Base-by-base conservation (phyloP, 2,797 vertebrate genomes). In the Serranus cabrilla region DNA sequence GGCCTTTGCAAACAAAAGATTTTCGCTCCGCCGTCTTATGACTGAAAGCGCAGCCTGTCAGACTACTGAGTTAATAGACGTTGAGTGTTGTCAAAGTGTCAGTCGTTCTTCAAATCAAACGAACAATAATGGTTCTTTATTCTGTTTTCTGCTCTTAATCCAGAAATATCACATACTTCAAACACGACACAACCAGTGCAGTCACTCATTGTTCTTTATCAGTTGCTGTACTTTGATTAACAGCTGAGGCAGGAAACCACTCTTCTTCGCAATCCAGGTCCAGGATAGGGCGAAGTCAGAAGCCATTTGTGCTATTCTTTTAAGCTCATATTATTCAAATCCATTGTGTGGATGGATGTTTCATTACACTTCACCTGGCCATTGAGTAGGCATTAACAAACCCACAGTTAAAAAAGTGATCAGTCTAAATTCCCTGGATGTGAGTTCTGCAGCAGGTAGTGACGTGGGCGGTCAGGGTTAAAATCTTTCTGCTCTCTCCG, bases 331-430 rank as follows among this genome's bases (percentile, higher is more conserved):
- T 71, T 72, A 66, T 73, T 74, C 70, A 47, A 18, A 43, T 23
- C 2, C 10, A 39, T 42, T 31, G 37, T 68, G 62, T 64, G 52
- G 68, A 69, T 13, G 23, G 54, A 77, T 69, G 50, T 43, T 43
- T 66, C 73, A 60, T 74, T 34, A 76, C 50, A 66, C 21, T 27
- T 11, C 34, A 65, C 50, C 43, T 73, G 62, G 59, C 39, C 74
- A 46, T 75, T 80, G 60, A 85, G 87, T 78, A 85, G 64, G 52
- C 37, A 74, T 82, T 78, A 69, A 88, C 85, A 74, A 80, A 72
- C 47, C 55, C n/a, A 25, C 34, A 67, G 82, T 78, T 81, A 75
- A 82, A 85, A 31, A 74, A 54, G 69, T 60, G 39, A 82, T 81
- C 64, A 43, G 74, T 79, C 42, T 71, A n/a, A 68, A 61, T 56